These are phyloP conservation scores for Eretmocerus hayati DNA, from an alignment of 2,888 invertebrate species.

Conservation along the genomic window DNA sequence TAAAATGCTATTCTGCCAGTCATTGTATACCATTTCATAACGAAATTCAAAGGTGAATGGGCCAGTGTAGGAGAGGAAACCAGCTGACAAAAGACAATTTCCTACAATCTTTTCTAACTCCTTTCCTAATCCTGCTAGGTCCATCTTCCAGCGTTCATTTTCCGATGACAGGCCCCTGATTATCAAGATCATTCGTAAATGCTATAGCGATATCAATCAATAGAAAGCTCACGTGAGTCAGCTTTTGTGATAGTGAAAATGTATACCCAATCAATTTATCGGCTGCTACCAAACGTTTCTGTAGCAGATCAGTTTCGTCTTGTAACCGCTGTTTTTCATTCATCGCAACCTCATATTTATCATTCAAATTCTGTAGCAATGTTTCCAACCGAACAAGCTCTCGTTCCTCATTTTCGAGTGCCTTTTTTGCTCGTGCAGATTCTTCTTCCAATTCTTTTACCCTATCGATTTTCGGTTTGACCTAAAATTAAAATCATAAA, in stretches of 20 bases:
- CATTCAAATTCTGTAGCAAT: slow-evolving; percentile 62
- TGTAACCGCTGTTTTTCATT: slow-evolving; percentile 60
- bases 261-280: slow-evolving; percentile 58
- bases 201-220: too few relatives aligned
- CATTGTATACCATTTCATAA: slow-evolving; percentile 69
- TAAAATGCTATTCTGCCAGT: slow-evolving; percentile 69
- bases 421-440: slow-evolving; percentile 49
- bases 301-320: slow-evolving; percentile 76
- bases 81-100: slow-evolving; percentile 73
- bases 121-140: slow-evolving; percentile 63
- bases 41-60: slow-evolving; percentile 87
- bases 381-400: slow-evolving; percentile 58
- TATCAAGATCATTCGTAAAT: not conserved
- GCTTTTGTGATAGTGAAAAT: too few relatives aligned
- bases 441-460: slow-evolving; percentile 72
- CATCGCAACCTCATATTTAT: slow-evolving; percentile 73
- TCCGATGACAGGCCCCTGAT: slow-evolving; percentile 74
- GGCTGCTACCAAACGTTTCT: slow-evolving; percentile 72
- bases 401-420: slow-evolving; percentile 64
- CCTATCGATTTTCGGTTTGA: slow-evolving; percentile 77
- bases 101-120: slow-evolving; percentile 72
- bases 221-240: too few relatives aligned
- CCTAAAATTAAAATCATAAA: slow-evolving; percentile 24
- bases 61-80: slow-evolving; percentile 79
- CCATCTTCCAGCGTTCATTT: slow-evolving; percentile 71